Base-by-base conservation (phyloP, 1,140 invertebrate species). In the Telenomus remus region DNA sequence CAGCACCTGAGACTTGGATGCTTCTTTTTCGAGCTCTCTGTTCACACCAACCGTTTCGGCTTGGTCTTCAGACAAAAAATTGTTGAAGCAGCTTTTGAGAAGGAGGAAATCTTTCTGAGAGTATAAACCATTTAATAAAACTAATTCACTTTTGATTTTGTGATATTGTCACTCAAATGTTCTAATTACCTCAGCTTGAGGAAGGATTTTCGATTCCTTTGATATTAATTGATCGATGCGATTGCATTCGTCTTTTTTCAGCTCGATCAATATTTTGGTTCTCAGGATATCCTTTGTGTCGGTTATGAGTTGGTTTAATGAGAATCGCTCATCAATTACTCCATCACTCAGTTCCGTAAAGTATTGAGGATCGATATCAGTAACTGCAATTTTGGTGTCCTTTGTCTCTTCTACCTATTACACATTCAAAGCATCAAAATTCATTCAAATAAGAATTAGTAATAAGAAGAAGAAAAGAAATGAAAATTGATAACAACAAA, bases 1-100 rank as follows among this genome's bases (percentile, higher is more conserved):
- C 6, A 90, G 70, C 48, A 89, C 85, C 0, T 81, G 79, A 14
- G 91, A 88, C 27, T 86, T 82, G 39, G 83, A 89, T 0, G 81
- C 78, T 63, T 91, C 87, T 35, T 79, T 64, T 63, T 91, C 89
- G 0, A 90, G 89, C 77, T 66, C 46, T 13, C 48, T 34, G 13
- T 57, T 70, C 16, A 57, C 42, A n/a, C 12, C 12, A 37, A 46
- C 39, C 8, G 61, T 66, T 48, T 66, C 56, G 0, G 42, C 15
- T 69, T 93, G 90, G 79, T 92, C 91, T 48, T 90, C 84, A 1
- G 89, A 89, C 5, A 93, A 80, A 79, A 92, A 92, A 56, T 91
- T 88, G 76, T 93, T 91, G 72, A 93, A 92, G 50, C 86, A 86
- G 35, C 88, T 87, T 4, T 91, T 85, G 65, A 90, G 91, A 43